Evolutionary conservation across 2,888 invertebrate species (phyloP).

Genomic region (Andrena chrysosceles): DNA sequence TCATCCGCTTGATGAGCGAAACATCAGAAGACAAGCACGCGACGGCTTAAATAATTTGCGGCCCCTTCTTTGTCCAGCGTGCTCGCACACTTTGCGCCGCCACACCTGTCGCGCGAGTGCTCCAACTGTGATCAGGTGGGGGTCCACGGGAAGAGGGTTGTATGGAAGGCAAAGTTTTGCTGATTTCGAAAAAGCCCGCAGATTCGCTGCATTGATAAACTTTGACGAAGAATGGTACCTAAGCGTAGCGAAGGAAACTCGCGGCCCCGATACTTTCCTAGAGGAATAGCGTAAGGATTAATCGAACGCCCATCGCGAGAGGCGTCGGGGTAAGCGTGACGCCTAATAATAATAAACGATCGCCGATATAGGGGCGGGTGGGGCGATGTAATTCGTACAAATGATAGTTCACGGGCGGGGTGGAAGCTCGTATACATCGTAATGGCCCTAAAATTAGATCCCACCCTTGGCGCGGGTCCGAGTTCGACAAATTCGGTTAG

Average conservation of each 20-base stretch:
- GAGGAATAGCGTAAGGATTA: slow-evolving; percentile 30
- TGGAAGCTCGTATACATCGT: slow-evolving; percentile 78
- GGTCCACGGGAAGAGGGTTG: neutral
- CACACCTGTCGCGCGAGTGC: slow-evolving; percentile 1
- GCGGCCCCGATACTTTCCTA: neutral
- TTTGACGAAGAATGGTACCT: no score
- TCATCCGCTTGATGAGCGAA: slow-evolving; percentile 47
- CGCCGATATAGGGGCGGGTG: slow-evolving; percentile 71
- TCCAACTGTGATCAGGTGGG: neutral
- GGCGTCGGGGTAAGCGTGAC: slow-evolving; percentile 49
- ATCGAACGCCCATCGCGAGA: slow-evolving; percentile 33
- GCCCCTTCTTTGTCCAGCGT: slow-evolving; percentile 11
- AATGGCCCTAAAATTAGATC: slow-evolving; percentile 84
- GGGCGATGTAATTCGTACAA: slow-evolving; percentile 84
- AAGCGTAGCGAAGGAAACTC: neutral
- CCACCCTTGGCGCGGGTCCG: slow-evolving; percentile 80
- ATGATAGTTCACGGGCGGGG: slow-evolving; percentile 81
- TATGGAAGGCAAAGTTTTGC: no score
- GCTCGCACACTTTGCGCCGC: slow-evolving; percentile 19
- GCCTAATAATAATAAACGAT: slow-evolving; percentile 82
- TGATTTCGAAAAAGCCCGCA: no score
- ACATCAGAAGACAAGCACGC: slow-evolving; percentile 54
- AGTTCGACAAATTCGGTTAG: slow-evolving; percentile 85
- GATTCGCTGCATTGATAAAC: no score
- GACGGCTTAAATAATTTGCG: slow-evolving; percentile 48